These are phyloP conservation scores for Rallus crepitans DNA, from an alignment of 2,797 vertebrate species.

Conservation along the genomic window DNA sequence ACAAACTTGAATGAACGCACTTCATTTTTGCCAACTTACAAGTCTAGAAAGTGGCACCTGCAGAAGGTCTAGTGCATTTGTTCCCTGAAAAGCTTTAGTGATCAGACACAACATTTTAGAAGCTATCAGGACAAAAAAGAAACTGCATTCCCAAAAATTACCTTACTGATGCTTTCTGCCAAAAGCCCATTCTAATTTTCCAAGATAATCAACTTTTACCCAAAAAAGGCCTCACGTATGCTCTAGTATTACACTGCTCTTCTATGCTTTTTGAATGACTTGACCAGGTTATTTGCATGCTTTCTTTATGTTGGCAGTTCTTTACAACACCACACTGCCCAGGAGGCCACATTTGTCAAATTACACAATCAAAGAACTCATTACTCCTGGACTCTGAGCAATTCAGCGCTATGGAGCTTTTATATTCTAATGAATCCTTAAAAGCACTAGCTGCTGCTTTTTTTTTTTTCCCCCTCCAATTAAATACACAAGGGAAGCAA, in stretches of 20 bases:
- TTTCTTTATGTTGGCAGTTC: not conserved
- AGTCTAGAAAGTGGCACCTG: not conserved
- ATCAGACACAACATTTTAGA: not conserved
- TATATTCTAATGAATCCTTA: constrained; percentile 21
- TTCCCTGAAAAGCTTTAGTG: not conserved
- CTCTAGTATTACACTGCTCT: not conserved
- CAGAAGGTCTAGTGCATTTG: not conserved
- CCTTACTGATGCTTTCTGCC: not conserved
- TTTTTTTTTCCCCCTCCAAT: not conserved
- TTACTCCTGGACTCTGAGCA: not conserved
- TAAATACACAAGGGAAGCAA: not conserved
- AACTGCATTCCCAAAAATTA: not conserved
- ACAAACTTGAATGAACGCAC: not conserved
- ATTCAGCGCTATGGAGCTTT: not conserved
- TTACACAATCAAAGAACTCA: not conserved
- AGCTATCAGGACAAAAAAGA: not conserved
- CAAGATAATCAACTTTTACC: not conserved
- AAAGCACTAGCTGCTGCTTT: not conserved
- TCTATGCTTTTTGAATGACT: not conserved
- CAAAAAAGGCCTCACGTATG: not conserved
- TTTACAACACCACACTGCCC: not conserved
- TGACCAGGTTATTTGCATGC: not conserved
- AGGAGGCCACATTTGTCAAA: not conserved
- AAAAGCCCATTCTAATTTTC: not conserved
- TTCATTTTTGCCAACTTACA: not conserved